Conservation (phyloP, 2,113 vertebrate species). For the Chitala chitala region DNA sequence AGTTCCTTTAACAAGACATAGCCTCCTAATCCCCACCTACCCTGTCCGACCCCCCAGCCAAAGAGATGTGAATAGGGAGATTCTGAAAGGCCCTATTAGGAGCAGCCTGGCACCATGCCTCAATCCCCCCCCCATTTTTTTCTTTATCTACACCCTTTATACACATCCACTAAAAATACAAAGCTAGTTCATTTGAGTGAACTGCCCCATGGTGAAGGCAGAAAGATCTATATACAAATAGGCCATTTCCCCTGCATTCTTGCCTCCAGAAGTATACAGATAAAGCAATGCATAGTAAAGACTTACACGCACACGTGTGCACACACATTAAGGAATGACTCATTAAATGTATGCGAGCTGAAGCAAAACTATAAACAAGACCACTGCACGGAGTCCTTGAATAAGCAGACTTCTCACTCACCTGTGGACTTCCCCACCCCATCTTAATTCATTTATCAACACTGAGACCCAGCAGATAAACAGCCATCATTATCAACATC, state of each 20-base stretch:
- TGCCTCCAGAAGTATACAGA: constrained; percentile 17
- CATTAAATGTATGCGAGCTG: too few relatives aligned
- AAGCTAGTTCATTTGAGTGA: constrained; percentile 39
- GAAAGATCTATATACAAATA: constrained; percentile 43
- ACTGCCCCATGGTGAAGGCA: constrained; percentile 35
- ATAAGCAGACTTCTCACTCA: neutral
- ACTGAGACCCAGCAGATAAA: neutral
- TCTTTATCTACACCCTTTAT: constrained; percentile 41
- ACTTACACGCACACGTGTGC: constrained; percentile 16
- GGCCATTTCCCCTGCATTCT: neutral
- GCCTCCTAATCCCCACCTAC: constrained; percentile 29
- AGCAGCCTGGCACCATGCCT: constrained; percentile 42
- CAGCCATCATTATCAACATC: neutral
- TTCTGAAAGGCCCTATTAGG: constrained; percentile 59
- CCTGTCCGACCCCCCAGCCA: constrained; percentile 40
- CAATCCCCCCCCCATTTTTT: constrained; percentile 27
- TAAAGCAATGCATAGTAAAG: too few relatives aligned
- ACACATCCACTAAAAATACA: constrained; percentile 44
- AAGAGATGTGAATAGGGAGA: constrained; percentile 56
- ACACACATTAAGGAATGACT: constrained; percentile 18
- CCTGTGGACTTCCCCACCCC: neutral
- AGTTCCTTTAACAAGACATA: constrained; percentile 64
- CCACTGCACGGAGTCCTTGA: too few relatives aligned
- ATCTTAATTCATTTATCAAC: neutral
- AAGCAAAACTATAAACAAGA: neutral